Evolutionary conservation across 2,113 vertebrate genomes (phyloP).

Genomic region (Dissostichus mawsoni): DNA sequence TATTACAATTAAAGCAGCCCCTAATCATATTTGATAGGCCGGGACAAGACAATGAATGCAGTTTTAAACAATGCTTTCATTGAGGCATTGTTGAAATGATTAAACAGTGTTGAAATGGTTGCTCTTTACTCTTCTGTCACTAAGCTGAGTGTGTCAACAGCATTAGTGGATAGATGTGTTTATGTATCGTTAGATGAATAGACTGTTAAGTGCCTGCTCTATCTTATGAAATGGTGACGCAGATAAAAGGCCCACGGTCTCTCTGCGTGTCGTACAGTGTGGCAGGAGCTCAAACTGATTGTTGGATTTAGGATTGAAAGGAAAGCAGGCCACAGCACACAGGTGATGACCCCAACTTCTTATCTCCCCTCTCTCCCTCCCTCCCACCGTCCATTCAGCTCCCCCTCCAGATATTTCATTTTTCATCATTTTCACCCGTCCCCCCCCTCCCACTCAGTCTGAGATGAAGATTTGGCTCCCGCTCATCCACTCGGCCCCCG

Average conservation of each 20-base stretch:
- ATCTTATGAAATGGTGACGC: background rate
- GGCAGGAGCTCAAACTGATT: constrained; percentile 54
- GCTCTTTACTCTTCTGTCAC: too few species aligned
- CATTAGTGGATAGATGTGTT: background rate
- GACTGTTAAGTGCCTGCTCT: too few species aligned
- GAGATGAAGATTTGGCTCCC: constrained; percentile 72
- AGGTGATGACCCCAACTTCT: constrained; percentile 69
- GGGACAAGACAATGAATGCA: too few species aligned
- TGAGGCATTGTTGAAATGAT: too few species aligned
- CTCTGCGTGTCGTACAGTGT: background rate
- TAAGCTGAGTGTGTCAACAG: too few species aligned
- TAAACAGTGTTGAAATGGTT: too few species aligned
- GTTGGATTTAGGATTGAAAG: constrained; percentile 60
- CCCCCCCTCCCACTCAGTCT: background rate
- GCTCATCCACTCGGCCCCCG: constrained; percentile 60
- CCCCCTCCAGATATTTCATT: constrained; percentile 58
- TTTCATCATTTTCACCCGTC: constrained; percentile 66
- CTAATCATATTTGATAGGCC: too few species aligned
- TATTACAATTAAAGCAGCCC: too few species aligned
- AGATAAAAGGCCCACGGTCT: background rate
- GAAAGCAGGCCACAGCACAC: constrained; percentile 35
- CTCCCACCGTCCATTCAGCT: background rate
- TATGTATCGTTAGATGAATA: too few species aligned
- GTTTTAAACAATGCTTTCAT: too few species aligned
- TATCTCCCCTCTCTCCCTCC: constrained; percentile 41